These are phyloP conservation scores for Acestrorhynchus altus DNA, from an alignment of 2,797 vertebrate species.

Conservation along the genomic window DNA sequence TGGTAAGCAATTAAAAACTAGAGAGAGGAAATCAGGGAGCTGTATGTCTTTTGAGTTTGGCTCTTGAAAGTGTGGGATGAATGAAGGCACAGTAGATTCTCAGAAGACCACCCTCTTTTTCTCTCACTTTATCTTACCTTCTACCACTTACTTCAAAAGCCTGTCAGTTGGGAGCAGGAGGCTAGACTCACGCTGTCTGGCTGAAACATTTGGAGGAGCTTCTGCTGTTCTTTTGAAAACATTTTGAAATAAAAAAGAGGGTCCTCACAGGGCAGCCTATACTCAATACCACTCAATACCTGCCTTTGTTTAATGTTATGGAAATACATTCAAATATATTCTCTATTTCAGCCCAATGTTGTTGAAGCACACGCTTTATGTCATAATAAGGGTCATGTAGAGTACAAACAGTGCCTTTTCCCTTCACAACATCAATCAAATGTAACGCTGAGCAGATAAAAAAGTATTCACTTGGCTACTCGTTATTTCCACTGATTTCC, in stretches of 20 bases:
- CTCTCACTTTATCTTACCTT: constrained; percentile 64
- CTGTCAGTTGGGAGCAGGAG: constrained; percentile 75
- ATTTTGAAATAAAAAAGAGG: constrained; percentile 45
- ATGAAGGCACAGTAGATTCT: constrained; percentile 43
- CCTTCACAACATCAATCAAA: constrained; percentile 56
- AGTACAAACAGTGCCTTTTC: constrained; percentile 59
- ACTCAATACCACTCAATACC: constrained; percentile 51
- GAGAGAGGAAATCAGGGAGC: not conserved
- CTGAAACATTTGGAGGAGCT: constrained; percentile 60
- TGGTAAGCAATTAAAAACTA: not conserved
- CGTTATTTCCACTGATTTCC: not conserved
- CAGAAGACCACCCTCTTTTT: constrained; percentile 62
- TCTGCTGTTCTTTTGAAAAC: constrained; percentile 65
- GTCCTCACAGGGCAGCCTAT: constrained; percentile 36
- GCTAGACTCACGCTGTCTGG: constrained; percentile 59
- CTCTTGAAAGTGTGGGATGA: constrained; percentile 24
- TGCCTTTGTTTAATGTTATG: constrained; percentile 60
- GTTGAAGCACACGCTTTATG: constrained; percentile 48
- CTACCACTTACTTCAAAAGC: constrained; percentile 72
- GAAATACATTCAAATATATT: constrained; percentile 71
- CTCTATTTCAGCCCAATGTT: constrained; percentile 38
- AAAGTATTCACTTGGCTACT: constrained; percentile 56
- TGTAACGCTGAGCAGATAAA: constrained; percentile 47
- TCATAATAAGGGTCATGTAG: constrained; percentile 49
- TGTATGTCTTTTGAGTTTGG: not conserved